Conservation (phyloP, 2,113 vertebrate species). For the Myotis yumanensis region DNA sequence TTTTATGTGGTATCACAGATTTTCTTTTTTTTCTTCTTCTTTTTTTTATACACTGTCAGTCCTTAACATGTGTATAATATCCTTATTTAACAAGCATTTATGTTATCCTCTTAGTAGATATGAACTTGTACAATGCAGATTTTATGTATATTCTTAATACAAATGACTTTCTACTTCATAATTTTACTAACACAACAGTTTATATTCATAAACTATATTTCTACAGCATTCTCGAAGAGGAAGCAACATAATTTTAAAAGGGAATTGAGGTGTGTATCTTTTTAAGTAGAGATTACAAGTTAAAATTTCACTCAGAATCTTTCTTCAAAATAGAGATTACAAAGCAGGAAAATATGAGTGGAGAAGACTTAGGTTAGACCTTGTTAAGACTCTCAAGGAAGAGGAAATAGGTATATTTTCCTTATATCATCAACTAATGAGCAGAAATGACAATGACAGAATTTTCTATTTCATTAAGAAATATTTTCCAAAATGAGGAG, state of each 20-base stretch:
- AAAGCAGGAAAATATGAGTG: conserved; percentile 13
- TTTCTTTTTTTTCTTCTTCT: background rate
- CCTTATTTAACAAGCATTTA: background rate
- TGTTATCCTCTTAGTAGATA: background rate
- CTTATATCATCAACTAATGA: background rate
- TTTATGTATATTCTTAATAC: background rate
- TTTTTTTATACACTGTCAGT: background rate
- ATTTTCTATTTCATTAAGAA: background rate
- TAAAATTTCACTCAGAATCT: background rate
- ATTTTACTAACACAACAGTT: background rate
- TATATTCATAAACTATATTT: conserved; percentile 18
- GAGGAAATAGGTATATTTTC: background rate
- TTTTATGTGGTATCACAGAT: background rate
- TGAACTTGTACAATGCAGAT: background rate
- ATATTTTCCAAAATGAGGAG: background rate
- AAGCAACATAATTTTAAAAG: background rate
- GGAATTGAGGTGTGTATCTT: background rate
- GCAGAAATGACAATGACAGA: background rate
- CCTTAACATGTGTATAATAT: background rate
- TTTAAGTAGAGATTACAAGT: background rate
- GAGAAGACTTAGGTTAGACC: background rate
- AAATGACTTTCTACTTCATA: conserved; percentile 14
- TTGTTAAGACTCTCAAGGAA: background rate
- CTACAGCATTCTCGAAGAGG: background rate
- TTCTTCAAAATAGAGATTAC: conserved; percentile 1